phyloP scores from a whole-genome alignment of 2,113 vertebrate species.

The Pangasianodon gigas region DNA sequence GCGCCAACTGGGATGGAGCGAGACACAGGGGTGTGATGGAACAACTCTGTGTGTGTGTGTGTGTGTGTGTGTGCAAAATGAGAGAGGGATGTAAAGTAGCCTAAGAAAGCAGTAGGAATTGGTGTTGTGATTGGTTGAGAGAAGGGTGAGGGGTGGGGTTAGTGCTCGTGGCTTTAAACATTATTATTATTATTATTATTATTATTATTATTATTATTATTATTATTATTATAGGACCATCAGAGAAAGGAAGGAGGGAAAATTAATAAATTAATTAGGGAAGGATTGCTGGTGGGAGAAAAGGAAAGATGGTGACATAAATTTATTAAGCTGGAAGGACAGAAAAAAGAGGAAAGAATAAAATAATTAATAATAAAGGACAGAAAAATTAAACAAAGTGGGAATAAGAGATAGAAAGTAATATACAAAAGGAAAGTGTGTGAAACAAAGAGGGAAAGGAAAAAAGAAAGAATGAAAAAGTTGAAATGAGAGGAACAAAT shows the following conservation, averaged over 20 bases:
- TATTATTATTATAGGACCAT: neutral
- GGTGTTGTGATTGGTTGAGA: neutral
- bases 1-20: neutral
- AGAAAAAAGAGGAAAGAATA: neutral
- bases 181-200: neutral
- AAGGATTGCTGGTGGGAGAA: too few relatives aligned
- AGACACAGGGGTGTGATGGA: neutral
- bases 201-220: constrained; percentile 1
- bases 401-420: neutral
- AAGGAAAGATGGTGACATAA: neutral
- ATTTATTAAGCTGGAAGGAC: neutral
- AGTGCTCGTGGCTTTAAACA: neutral
- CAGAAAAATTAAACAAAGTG: neutral
- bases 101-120: neutral
- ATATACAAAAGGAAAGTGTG: neutral
- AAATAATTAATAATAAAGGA: neutral
- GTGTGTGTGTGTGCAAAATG: neutral
- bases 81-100: neutral
- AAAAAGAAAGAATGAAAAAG: neutral
- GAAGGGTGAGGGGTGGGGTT: neutral
- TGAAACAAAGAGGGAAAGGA: neutral
- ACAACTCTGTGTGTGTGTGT: neutral
- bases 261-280: neutral
- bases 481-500: neutral
- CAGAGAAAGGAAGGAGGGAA: neutral